phyloP scores from a whole-genome alignment of 2,113 vertebrate species.

The Petromus typicus region DNA sequence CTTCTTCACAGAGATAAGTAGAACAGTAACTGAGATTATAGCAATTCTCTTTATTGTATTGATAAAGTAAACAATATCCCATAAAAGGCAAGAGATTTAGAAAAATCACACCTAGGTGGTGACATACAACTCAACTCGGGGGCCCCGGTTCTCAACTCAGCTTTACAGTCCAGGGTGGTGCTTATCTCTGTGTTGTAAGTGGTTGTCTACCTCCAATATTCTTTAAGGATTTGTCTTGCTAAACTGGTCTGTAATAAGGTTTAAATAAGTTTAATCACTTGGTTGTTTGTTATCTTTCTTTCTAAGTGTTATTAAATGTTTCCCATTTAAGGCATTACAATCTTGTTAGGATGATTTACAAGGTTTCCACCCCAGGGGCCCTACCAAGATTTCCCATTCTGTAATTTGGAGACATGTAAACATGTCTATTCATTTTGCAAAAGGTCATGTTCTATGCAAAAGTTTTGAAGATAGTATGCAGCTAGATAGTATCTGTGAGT shows the following conservation, averaged over 20 bases:
- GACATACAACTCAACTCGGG: background rate
- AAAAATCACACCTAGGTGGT: background rate
- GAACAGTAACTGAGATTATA: background rate
- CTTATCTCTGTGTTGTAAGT: background rate
- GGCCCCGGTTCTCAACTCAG: background rate
- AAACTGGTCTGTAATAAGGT: background rate
- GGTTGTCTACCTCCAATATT: background rate
- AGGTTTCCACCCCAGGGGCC: background rate
- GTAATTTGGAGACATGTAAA: background rate
- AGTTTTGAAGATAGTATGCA: slow-evolving; percentile 16
- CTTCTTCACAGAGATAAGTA: background rate
- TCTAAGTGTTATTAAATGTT: background rate
- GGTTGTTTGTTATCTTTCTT: background rate
- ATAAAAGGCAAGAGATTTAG: background rate
- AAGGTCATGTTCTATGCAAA: background rate
- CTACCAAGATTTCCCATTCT: background rate
- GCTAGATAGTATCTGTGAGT: slow-evolving; percentile 18
- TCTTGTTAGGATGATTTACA: background rate
- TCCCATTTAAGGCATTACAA: background rate
- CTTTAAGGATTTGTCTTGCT: slow-evolving; percentile 13
- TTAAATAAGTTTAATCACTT: background rate
- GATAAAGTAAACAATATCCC: background rate
- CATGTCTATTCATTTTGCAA: slow-evolving; percentile 32
- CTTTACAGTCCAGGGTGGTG: background rate
- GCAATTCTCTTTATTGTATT: background rate